phyloP scores from a whole-genome alignment of 2,113 vertebrate genomes.

The Psettodes erumei region DNA sequence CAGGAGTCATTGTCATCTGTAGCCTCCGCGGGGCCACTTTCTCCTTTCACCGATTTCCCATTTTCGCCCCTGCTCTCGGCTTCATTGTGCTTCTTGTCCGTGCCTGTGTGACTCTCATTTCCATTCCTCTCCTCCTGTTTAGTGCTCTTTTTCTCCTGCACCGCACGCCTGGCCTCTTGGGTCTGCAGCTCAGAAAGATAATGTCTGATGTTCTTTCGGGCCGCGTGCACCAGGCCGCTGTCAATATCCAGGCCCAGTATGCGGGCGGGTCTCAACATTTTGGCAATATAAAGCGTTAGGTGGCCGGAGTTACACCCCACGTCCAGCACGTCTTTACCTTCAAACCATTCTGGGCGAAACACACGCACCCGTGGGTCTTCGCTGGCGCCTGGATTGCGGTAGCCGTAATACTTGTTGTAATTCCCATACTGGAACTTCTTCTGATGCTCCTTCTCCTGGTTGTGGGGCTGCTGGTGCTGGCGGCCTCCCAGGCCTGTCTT shows the following conservation, averaged over 20 bases:
- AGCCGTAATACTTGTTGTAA: conserved; percentile 94
- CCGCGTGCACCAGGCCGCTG: conserved; percentile 84
- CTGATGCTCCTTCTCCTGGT: conserved; percentile 57
- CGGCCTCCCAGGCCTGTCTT: conserved; percentile 57
- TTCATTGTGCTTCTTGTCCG: conserved; percentile 51
- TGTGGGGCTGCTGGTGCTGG: conserved; percentile 59
- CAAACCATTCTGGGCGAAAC: conserved; percentile 90
- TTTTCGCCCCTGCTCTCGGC: conserved; percentile 46
- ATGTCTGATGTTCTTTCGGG: conserved; percentile 92
- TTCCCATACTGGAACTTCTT: conserved; percentile 91
- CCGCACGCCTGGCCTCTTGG: conserved; percentile 71
- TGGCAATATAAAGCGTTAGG: conserved; percentile 90
- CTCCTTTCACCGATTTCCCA: conserved; percentile 45
- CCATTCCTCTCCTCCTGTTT: conserved; percentile 50
- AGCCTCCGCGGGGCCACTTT: conserved; percentile 67
- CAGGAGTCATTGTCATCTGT: conserved; percentile 47
- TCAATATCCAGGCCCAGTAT: conserved; percentile 94
- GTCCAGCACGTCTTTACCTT: conserved; percentile 89
- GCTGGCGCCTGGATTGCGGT: conserved; percentile 87
- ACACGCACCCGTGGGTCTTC: conserved; percentile 87
- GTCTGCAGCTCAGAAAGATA: conserved; percentile 88
- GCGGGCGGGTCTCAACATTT: conserved; percentile 84
- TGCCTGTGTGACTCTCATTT: conserved; percentile 21
- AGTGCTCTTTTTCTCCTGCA: conserved; percentile 42
- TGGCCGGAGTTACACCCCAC: conserved; percentile 94